These are phyloP conservation scores for Microplitis deprimator DNA, from an alignment of 2,888 invertebrate species.

Conservation along the genomic window DNA sequence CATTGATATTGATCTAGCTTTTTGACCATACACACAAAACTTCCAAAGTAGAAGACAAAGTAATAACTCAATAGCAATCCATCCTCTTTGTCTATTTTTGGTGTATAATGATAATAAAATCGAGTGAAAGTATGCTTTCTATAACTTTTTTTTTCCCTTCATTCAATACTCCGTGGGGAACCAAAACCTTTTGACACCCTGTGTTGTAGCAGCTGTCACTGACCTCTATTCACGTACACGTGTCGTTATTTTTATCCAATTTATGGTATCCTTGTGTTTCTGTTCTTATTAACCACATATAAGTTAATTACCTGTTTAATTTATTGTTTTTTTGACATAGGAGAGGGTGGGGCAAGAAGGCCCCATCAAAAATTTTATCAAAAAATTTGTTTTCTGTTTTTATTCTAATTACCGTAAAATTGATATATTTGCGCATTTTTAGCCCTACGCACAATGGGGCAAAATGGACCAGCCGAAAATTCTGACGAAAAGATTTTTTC, in stretches of 20 bases:
- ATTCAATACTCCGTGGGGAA: background rate
- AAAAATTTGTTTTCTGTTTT: no score
- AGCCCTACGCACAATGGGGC: no score
- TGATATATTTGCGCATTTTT: no score
- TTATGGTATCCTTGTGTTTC: background rate
- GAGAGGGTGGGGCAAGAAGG: background rate
- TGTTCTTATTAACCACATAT: background rate
- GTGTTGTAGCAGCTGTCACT: conserved; percentile 1
- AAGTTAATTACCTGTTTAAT: background rate
- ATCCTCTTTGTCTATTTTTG: background rate
- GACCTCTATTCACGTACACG: background rate
- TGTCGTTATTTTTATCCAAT: conserved; percentile 1
- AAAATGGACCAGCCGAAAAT: no score
- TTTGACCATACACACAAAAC: background rate
- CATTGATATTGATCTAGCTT: conserved; percentile 12
- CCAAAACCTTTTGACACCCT: background rate
- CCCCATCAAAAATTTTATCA: no score
- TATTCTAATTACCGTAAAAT: no score
- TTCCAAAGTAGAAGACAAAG: background rate
- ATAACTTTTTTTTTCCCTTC: background rate
- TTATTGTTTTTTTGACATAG: background rate
- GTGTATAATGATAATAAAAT: background rate
- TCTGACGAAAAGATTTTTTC: no score
- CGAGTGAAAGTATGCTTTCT: background rate
- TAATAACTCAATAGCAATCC: background rate